Conservation (phyloP, 2,888 invertebrate species). For the Hyles lineata region DNA sequence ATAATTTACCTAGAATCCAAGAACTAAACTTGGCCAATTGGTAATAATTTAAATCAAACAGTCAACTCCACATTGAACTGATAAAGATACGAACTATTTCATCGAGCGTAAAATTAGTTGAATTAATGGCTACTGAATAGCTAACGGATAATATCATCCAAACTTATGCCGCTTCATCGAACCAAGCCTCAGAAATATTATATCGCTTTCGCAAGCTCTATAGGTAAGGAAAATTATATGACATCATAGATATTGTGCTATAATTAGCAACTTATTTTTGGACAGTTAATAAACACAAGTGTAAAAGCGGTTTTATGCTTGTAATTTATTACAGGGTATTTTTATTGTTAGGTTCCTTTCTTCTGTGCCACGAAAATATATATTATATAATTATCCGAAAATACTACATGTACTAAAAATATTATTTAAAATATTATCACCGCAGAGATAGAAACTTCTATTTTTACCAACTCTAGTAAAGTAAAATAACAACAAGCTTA, state of each 20-base stretch:
- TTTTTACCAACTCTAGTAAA: too few relatives aligned
- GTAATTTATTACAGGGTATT: too few relatives aligned
- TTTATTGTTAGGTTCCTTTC: too few relatives aligned
- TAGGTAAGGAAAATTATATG: background rate
- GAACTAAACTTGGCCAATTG: background rate
- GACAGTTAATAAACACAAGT: too few relatives aligned
- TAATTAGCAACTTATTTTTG: background rate
- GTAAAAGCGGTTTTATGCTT: too few relatives aligned
- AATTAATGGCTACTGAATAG: conserved; percentile 50
- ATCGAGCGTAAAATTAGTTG: conserved; percentile 61
- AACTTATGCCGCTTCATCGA: conserved; percentile 16
- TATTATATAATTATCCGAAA: too few relatives aligned
- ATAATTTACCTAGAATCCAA: background rate
- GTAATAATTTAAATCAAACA: conserved; percentile 1
- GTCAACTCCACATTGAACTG: conserved; percentile 16
- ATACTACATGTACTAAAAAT: too few relatives aligned
- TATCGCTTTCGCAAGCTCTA: background rate
- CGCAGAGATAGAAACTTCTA: too few relatives aligned
- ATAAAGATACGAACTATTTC: conserved; percentile 27
- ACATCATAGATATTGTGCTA: background rate
- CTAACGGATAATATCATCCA: conserved; percentile 17
- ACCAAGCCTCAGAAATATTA: background rate
- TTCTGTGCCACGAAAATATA: too few relatives aligned
- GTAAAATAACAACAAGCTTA: too few relatives aligned
- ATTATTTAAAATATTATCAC: too few relatives aligned